Evolutionary conservation across 2,797 vertebrate species (phyloP).

Genomic region (Syncerus caffer): DNA sequence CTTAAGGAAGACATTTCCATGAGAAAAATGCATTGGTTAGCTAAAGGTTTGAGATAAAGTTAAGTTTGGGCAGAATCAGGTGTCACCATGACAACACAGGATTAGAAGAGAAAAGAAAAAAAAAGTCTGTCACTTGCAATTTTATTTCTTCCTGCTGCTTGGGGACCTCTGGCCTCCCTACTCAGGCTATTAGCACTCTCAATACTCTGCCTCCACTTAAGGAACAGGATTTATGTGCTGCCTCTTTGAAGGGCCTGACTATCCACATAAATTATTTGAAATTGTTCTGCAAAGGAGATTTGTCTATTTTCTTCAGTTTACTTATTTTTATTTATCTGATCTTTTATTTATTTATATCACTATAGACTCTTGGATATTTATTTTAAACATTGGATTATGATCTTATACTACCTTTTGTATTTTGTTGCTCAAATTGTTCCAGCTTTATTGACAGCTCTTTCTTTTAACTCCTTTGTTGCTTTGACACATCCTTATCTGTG

Average conservation of each 20-base stretch:
- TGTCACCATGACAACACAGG: not conserved
- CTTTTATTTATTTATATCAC: not conserved
- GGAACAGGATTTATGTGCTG: not conserved
- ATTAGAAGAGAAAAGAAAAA: not conserved
- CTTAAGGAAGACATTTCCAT: not conserved
- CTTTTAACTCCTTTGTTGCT: not conserved
- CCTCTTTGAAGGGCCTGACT: not conserved
- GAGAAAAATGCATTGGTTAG: not conserved
- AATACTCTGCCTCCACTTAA: not conserved
- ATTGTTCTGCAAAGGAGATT: not conserved
- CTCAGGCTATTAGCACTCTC: not conserved
- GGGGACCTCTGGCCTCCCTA: not conserved
- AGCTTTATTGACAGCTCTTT: not conserved
- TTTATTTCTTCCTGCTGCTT: not conserved
- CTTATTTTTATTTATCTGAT: not conserved
- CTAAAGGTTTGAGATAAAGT: not conserved
- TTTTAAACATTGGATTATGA: not conserved
- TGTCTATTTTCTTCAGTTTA: not conserved
- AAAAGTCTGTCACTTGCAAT: not conserved
- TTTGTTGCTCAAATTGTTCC: not conserved
- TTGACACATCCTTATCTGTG: not conserved
- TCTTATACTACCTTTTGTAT: not conserved
- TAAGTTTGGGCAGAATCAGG: not conserved
- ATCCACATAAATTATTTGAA: not conserved
- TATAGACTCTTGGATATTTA: not conserved